A percentile compares a stretch with the other conserved stretches of the same genome.
Evolutionary conservation across 2,888 invertebrate species (phyloP).

Genomic region (Drosophila neonasuta): DNA sequence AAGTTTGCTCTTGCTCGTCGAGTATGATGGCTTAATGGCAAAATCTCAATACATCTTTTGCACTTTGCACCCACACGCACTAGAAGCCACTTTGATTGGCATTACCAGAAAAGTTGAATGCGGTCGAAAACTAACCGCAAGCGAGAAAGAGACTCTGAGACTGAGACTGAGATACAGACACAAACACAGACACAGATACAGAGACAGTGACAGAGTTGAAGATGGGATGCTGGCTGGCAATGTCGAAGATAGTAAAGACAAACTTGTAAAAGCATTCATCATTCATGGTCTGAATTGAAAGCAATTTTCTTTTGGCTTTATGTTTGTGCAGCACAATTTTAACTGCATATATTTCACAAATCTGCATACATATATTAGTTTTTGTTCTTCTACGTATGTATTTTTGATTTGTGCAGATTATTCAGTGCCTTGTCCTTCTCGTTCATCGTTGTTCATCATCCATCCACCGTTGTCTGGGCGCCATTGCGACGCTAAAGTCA

Average conservation of each 20-base stretch:
- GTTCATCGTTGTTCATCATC: slow-evolving; percentile 11
- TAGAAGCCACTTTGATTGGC: slow-evolving; percentile 53
- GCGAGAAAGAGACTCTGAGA: slow-evolving; percentile 15
- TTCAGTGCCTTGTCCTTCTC: slow-evolving; percentile 26
- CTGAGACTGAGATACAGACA: neutral
- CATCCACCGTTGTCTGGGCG: slow-evolving; percentile 23
- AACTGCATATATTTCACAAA: slow-evolving; percentile 12
- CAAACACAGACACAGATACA: neutral
- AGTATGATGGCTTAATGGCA: slow-evolving; percentile 61
- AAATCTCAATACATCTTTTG: slow-evolving; percentile 68
- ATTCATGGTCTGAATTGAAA: slow-evolving; percentile 57
- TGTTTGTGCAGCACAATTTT: slow-evolving; percentile 54
- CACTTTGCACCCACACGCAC: slow-evolving; percentile 45
- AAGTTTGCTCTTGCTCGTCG: slow-evolving; percentile 43
- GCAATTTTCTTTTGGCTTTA: slow-evolving; percentile 40
- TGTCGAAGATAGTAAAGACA: slow-evolving; percentile 41
- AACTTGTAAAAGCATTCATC: slow-evolving; percentile 63
- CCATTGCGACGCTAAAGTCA: slow-evolving; percentile 49
- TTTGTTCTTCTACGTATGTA: slow-evolving; percentile 23
- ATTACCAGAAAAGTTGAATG: slow-evolving; percentile 55
- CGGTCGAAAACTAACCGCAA: slow-evolving; percentile 47
- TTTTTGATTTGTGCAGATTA: slow-evolving; percentile 44
- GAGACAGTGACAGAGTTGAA: neutral
- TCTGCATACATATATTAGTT: slow-evolving; percentile 9
- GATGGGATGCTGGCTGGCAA: slow-evolving; percentile 14